Percentiles rank a stretch among this genome's conserved stretches.
These are phyloP conservation scores for Frieseomelitta varia DNA, from an alignment of 1,140 invertebrate species.

Conservation along the genomic window DNA sequence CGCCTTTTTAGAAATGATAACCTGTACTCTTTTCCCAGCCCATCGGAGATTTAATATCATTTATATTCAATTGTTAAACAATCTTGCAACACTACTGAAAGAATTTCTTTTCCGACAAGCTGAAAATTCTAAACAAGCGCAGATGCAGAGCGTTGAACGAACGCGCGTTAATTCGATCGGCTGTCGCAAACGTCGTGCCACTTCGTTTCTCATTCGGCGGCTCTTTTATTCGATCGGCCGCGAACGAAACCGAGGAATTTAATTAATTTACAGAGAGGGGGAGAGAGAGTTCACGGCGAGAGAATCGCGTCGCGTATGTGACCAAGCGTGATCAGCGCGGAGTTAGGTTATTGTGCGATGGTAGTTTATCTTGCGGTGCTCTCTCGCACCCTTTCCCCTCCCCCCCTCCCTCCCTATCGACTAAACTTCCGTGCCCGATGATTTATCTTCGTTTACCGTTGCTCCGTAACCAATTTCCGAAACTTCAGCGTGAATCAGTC, in stretches of 20 bases:
- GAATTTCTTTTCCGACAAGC: too few relatives aligned
- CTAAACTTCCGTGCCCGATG: constrained; percentile 39
- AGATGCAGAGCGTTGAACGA: not conserved
- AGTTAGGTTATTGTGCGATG: constrained; percentile 41
- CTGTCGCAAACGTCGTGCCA: not conserved
- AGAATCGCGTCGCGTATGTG: not conserved
- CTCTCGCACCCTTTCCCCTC: constrained; percentile 12
- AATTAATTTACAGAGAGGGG: constrained; percentile 14
- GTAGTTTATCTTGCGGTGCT: constrained; percentile 45
- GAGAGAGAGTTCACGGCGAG: not conserved
- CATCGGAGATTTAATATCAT: too few relatives aligned
- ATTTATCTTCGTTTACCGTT: constrained; percentile 52
- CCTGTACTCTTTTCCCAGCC: too few relatives aligned
- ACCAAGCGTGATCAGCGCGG: constrained; percentile 25
- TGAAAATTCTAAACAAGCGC: not conserved
- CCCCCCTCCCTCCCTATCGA: not conserved
- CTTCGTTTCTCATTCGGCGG: constrained; percentile 1
- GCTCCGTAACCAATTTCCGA: constrained; percentile 50
- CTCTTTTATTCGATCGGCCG: not conserved
- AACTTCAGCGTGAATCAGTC: constrained; percentile 43
- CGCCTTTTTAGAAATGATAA: too few relatives aligned
- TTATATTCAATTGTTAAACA: too few relatives aligned
- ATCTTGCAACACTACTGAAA: too few relatives aligned
- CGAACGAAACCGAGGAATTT: constrained; percentile 8
- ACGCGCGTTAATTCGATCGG: not conserved